Percentiles rank a stretch among this genome's conserved stretches.
Conservation (phyloP, 2,888 invertebrate species). For the Lampropteryx suffumata region DNA sequence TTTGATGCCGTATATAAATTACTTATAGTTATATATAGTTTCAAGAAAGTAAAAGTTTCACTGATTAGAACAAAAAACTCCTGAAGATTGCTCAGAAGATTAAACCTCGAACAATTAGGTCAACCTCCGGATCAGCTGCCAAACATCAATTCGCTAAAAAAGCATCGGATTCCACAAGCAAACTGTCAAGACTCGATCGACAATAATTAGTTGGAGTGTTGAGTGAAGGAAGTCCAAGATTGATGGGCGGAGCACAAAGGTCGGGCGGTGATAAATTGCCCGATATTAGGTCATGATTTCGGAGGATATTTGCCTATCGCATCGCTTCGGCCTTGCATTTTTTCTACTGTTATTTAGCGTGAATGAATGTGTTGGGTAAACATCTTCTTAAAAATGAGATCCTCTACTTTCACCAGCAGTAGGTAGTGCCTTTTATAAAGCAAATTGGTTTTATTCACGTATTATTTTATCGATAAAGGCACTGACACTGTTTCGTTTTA, state of each 20-base stretch:
- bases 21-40: too few species aligned
- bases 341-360: slow-evolving; percentile 38
- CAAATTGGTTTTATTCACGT: too few species aligned
- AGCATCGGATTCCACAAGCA: slow-evolving; percentile 58
- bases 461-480: too few species aligned
- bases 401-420: too few species aligned
- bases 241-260: slow-evolving; percentile 75
- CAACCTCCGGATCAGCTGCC: slow-evolving; percentile 40
- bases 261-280: slow-evolving; percentile 80
- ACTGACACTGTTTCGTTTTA: too few species aligned
- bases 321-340: slow-evolving; percentile 58
- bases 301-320: slow-evolving; percentile 76
- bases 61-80: background rate
- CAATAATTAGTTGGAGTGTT: slow-evolving; percentile 79
- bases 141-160: slow-evolving; percentile 52
- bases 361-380: too few species aligned
- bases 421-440: too few species aligned
- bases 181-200: slow-evolving; percentile 70
- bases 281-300: slow-evolving; percentile 80
- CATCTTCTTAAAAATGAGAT: too few species aligned
- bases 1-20: too few species aligned
- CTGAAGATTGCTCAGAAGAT: slow-evolving; percentile 15
- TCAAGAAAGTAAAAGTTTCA: too few species aligned
- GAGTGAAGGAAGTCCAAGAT: slow-evolving; percentile 76
- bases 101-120: slow-evolving; percentile 31